Conservation (phyloP, 2,888 invertebrate genomes). For the Conistra vaccinii region DNA sequence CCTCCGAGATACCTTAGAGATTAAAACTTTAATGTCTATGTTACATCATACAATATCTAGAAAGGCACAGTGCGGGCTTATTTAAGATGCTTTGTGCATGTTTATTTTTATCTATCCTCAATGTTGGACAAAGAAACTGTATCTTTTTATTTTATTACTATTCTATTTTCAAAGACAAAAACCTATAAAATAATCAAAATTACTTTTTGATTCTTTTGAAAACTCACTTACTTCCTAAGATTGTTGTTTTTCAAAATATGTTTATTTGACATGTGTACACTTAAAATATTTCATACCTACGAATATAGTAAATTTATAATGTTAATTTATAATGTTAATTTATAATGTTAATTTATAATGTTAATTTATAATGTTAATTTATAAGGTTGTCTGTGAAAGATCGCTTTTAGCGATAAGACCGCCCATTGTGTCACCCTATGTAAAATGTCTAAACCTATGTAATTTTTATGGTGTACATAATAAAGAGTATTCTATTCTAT, state of each 20-base stretch:
- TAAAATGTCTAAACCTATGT: no score
- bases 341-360: no score
- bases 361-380: no score
- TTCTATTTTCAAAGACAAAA: no score
- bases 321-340: no score
- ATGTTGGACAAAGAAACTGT: not conserved
- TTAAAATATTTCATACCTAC: not conserved
- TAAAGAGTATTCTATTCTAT: no score
- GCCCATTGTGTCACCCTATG: no score
- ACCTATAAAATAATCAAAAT: not conserved
- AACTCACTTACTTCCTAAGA: no score
- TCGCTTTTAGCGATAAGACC: no score
- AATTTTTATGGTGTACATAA: no score
- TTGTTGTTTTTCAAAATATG: not conserved
- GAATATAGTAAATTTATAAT: not conserved
- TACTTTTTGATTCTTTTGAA: not conserved
- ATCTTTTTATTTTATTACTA: not conserved
- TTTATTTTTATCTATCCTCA: not conserved
- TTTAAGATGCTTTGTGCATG: not conserved
- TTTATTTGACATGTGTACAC: not conserved
- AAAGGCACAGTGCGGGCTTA: not conserved
- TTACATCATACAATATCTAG: constrained; percentile 36
- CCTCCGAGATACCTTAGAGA: constrained; percentile 62
- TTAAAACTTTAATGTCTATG: constrained; percentile 48
- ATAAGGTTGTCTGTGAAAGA: no score